phyloP scores from a whole-genome alignment of 2,113 vertebrate genomes.

The Pyrgilauda ruficollis region DNA sequence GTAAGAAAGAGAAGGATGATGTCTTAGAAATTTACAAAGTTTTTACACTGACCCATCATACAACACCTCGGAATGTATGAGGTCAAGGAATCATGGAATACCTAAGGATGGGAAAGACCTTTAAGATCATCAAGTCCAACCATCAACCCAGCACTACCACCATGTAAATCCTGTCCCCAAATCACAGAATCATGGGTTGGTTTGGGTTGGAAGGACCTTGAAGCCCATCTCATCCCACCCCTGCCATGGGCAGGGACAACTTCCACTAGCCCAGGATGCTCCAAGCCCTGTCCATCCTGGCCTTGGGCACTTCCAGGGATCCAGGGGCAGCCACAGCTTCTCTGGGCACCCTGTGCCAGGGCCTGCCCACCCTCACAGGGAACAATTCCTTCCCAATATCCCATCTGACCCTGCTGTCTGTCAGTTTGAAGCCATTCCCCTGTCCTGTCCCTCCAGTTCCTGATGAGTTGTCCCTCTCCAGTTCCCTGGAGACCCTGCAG shows the following conservation, averaged over 20 bases:
- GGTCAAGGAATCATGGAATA: not conserved
- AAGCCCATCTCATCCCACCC: not conserved
- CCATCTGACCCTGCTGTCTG: fast-evolving
- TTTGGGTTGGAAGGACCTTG: not conserved
- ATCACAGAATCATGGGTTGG: not conserved
- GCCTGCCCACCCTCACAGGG: fast-evolving
- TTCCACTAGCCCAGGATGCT: fast-evolving
- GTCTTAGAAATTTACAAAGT: not conserved
- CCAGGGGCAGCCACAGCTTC: not conserved
- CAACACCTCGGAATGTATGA: fast-evolving
- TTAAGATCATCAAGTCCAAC: no score
- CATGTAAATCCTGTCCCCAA: fast-evolving
- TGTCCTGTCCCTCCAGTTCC: not conserved
- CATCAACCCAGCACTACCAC: not conserved
- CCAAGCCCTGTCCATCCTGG: fast-evolving
- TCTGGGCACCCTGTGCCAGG: not conserved
- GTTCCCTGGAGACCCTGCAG: not conserved
- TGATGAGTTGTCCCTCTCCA: not conserved
- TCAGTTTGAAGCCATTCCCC: fast-evolving
- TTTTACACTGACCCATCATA: not conserved
- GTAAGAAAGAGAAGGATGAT: not conserved
- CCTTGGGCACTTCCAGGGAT: not conserved
- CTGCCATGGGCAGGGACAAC: not conserved
- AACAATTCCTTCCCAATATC: fast-evolving
- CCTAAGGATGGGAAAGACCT: not conserved